phyloP scores from a whole-genome alignment of 2,888 invertebrate genomes.

The Andrena bucephala region DNA sequence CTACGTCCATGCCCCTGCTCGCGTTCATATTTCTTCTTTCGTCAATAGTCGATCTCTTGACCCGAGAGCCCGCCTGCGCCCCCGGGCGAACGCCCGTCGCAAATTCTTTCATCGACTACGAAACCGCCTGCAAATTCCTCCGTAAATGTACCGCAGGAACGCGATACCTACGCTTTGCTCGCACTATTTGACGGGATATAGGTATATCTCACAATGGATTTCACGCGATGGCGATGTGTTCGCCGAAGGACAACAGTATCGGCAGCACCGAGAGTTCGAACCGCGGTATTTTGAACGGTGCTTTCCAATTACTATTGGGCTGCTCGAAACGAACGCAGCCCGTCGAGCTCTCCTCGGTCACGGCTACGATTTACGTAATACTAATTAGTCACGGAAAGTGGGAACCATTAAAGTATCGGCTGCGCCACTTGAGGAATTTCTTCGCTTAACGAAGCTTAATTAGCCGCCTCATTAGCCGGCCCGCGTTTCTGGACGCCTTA shows the following conservation, averaged over 20 bases:
- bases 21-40: constrained; percentile 9
- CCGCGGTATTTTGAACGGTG: not conserved
- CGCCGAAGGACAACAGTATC: not conserved
- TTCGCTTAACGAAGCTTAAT: constrained; percentile 69
- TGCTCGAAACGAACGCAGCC: constrained; percentile 29
- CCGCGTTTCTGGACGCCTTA: constrained; percentile 47
- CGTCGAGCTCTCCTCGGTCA: constrained; percentile 29
- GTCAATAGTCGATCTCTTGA: constrained; percentile 21
- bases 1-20: not conserved
- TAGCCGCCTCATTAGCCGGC: constrained; percentile 69
- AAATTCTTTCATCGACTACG: constrained; percentile 25
- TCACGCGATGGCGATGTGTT: not conserved
- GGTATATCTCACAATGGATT: not conserved
- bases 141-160: not conserved
- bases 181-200: no score
- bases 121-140: not conserved
- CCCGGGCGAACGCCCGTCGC: not conserved
- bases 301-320: constrained; percentile 31
- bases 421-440: constrained; percentile 62
- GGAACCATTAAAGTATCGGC: constrained; percentile 60
- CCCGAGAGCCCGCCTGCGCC: constrained; percentile 9
- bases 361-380: constrained; percentile 52
- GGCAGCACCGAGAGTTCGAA: not conserved
- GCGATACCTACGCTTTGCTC: not conserved
- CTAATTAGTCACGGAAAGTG: constrained; percentile 64